Percentiles rank a stretch among this genome's conserved stretches.
Evolutionary conservation across 35 echinoderm and acorn worm species (phyloP).

Genomic region (Ophiothrix spiculata): DNA sequence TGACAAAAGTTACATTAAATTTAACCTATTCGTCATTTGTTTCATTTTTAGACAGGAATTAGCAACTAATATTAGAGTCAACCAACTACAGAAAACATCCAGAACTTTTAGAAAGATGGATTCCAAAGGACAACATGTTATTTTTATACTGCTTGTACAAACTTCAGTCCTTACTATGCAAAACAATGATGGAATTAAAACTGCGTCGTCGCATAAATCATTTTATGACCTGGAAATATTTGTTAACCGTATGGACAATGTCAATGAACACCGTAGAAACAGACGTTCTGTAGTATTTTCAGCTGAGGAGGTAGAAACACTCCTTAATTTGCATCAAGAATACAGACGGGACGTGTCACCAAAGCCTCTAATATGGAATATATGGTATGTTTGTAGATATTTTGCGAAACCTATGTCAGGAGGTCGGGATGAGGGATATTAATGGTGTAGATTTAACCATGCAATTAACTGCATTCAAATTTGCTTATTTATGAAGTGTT

Average conservation of each 20-base stretch:
- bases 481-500: not conserved
- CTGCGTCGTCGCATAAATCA: not conserved
- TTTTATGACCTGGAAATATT: not conserved
- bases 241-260: not conserved
- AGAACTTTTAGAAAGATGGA: no score
- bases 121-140: no score
- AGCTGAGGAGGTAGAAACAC: constrained; percentile 9
- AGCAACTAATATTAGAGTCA: no score
- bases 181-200: not conserved
- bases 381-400: constrained; percentile 39
- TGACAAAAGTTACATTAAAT: no score
- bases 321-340: constrained; percentile 46
- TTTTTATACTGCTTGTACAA: no score
- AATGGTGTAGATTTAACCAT: not conserved
- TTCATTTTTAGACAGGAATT: no score
- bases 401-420: not conserved
- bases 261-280: not conserved
- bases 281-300: not conserved
- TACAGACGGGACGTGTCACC: constrained; percentile 34
- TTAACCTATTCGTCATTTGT: no score
- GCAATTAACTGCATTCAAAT: not conserved
- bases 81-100: no score
- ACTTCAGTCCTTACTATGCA: no score
- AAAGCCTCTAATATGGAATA: constrained; percentile 67
- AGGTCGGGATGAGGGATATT: not conserved